Base-by-base conservation (phyloP, 2,888 invertebrate genomes). In the Lochmaea crataegi region DNA sequence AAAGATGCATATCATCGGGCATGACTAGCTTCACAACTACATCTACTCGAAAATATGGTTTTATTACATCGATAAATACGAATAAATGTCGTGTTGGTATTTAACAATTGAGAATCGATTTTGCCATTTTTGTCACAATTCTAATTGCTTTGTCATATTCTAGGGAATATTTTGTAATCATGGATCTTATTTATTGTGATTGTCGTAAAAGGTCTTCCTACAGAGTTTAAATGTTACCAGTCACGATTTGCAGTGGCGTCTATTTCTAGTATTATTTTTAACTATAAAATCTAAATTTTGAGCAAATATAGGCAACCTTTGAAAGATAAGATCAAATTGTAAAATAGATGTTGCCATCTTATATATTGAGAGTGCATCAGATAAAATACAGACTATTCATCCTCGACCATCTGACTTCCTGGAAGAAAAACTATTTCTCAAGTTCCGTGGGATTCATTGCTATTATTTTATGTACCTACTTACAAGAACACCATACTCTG, bases 1-100 rank as follows among this genome's bases (percentile, higher is more conserved):
- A 53, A 69, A 69, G 63, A 69, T 69, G 69, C 61, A 69, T 69
- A 69, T 69, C 69, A 69, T 69, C 56, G 53, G 66, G 57, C 74
- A 71, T 74, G 74, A 74, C 74, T 71, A 18, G 71, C 58, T 53
- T 74, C 14, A 65, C 68, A 68, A 74, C 70, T 22, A 65, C 67
- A 45, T 71, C 64, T 45, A 41, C 71, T 71, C 51, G 68, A 71
- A 74, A 74, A 74, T 74, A 74, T 74, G 71, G 70, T 74, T 74
- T 74, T 74, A 74, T 74, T 71, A 65, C 71, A n/a, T 74, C 74
- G 26, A 74, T 74, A 74, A 74, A 74, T 67, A 70, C 56, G 51
- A 38, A 63, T 68, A 65, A 65, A 72, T 72, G 68, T 72, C 72
- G 68, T 68, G 65, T 72, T 72, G 72, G 72, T 72, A 72, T 72